Base-by-base conservation (phyloP, 2,797 vertebrate genomes). In the Anas flavirostris region DNA sequence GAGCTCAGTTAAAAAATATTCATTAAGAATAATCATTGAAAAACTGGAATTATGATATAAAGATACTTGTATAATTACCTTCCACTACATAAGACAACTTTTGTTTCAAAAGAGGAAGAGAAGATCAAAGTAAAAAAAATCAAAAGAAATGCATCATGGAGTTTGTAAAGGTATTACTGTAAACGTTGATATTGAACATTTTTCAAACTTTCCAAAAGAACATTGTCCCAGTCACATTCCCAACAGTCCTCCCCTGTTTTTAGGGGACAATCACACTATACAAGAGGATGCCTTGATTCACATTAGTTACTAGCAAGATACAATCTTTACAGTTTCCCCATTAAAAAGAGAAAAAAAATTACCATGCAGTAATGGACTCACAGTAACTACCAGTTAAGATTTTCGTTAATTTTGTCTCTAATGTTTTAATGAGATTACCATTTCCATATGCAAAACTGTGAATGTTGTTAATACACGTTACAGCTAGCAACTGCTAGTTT, bases 401-500 rank as follows among this genome's bases (percentile, higher is more conserved):
- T 87, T 75, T n/a, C 0, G 0, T 15, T 29, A 12, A 28, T 48
- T 33, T 88, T 64, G 13, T 67, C 29, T 37, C 16, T 28, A 70
- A 29, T 41, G 22, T 80, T 86, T 81, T 59, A 74, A 63, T 39
- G 67, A 92, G 74, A 77, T 22, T 43, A 56, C 5, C 11, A 52
- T 59, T 81, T 78, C 29, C 55, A 17, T 52, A 39, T 41, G 29
- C 41, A 86, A 58, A 56, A 86, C 28, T 28, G 33, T 0, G 2
- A 35, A 16, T 29, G 26, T 4, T 50, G 48, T 19, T 69, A 69
- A 52, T 33, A 59, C 6, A 29, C 25, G 21, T 41, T 60, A 67
- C 21, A 82, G 67, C 10, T 23, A 62, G 19, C 39, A 83, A 63
- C 12, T n/a, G 25, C 13, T 29, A 39, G 7, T 41, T 78, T 83